phyloP scores from a whole-genome alignment of 1,140 invertebrate genomes.

The Micrasema minimum region DNA sequence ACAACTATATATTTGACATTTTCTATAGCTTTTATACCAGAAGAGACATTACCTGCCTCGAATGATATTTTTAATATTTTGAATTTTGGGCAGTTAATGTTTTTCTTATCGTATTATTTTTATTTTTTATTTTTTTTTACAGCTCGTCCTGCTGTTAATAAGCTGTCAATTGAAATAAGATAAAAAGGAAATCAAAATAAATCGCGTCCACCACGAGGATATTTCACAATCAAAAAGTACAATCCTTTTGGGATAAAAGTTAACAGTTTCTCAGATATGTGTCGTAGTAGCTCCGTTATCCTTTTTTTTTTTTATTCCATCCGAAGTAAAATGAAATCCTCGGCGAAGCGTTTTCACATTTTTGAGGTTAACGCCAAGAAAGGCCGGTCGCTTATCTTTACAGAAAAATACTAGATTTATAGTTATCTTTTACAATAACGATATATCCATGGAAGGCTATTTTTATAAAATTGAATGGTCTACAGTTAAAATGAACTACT shows the following conservation, averaged over 20 bases:
- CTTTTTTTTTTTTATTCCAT: slow-evolving; percentile 23
- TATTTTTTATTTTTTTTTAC: too few species aligned
- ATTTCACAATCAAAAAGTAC: slow-evolving; percentile 47
- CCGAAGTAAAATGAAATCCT: slow-evolving; percentile 31
- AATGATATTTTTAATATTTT: too few species aligned
- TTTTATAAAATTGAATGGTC: slow-evolving; percentile 25
- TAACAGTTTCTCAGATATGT: slow-evolving; percentile 26
- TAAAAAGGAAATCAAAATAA: slow-evolving; percentile 47
- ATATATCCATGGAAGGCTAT: slow-evolving; percentile 10
- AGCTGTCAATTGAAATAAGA: slow-evolving; percentile 18
- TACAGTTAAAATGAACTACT: too few species aligned
- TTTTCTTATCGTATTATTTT: too few species aligned
- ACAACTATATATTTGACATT: too few species aligned
- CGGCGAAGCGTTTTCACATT: slow-evolving; percentile 9
- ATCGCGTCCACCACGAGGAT: slow-evolving; percentile 40
- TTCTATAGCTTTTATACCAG: too few species aligned
- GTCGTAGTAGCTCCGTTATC: slow-evolving; percentile 13
- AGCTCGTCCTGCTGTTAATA: too few species aligned
- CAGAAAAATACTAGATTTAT: slow-evolving; percentile 30
- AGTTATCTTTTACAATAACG: slow-evolving; percentile 23
- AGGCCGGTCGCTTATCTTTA: slow-evolving; percentile 3
- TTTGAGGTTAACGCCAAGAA: slow-evolving; percentile 5
- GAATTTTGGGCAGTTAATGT: too few species aligned
- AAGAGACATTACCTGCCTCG: too few species aligned
- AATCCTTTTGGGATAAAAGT: slow-evolving; percentile 38